These are phyloP conservation scores for Xestobium rufovillosum DNA, from an alignment of 2,888 invertebrate species.

Conservation along the genomic window DNA sequence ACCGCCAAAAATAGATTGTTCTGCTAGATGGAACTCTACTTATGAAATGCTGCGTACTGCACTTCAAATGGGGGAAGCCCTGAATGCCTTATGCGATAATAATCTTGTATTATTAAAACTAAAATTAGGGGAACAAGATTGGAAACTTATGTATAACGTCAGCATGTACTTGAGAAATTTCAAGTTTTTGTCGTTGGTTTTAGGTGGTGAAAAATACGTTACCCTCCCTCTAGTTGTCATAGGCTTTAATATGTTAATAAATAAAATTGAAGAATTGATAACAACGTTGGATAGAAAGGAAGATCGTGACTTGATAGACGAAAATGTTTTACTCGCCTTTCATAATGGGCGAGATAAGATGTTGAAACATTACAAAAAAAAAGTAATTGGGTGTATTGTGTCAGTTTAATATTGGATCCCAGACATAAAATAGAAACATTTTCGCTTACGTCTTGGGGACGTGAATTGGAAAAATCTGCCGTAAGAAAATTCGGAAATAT, in stretches of 20 bases:
- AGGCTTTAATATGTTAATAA: slow-evolving; percentile 21
- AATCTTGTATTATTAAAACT: neutral
- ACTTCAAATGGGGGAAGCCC: neutral
- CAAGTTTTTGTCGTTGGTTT: slow-evolving; percentile 13
- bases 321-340: slow-evolving; percentile 20
- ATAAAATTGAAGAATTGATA: slow-evolving; percentile 21
- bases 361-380: slow-evolving; percentile 24
- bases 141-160: slow-evolving; percentile 5
- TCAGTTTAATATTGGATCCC: slow-evolving; percentile 24
- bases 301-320: slow-evolving; percentile 20
- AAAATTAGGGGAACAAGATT: slow-evolving; percentile 1
- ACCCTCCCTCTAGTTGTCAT: slow-evolving; percentile 21
- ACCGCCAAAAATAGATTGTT: neutral
- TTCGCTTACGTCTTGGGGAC: slow-evolving; percentile 20
- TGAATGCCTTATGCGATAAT: slow-evolving; percentile 2
- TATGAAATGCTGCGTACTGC: slow-evolving; percentile 2
- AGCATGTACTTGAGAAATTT: slow-evolving; percentile 14
- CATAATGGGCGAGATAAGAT: slow-evolving; percentile 24
- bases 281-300: slow-evolving; percentile 19
- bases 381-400: slow-evolving; percentile 27
- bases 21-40: neutral
- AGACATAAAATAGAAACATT: slow-evolving; percentile 26
- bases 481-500: slow-evolving; percentile 13
- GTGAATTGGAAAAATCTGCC: slow-evolving; percentile 9
- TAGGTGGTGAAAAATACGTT: slow-evolving; percentile 23